A percentile compares a stretch with the other conserved stretches of the same genome.
phyloP scores from a whole-genome alignment of 2,113 vertebrate species.

The Pholis gunnellus region DNA sequence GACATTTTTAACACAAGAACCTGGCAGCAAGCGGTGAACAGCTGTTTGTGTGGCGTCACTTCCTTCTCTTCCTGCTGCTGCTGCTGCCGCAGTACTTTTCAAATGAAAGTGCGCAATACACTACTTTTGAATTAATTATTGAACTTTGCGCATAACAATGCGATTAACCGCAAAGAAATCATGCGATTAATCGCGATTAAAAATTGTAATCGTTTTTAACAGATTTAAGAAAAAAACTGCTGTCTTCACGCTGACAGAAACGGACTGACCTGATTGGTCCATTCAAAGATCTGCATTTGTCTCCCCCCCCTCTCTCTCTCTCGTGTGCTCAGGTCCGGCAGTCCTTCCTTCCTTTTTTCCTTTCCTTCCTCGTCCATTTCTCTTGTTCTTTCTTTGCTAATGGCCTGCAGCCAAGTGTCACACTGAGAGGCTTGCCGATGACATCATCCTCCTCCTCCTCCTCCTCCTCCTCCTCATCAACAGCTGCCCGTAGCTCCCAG shows the following conservation, averaged over 20 bases:
- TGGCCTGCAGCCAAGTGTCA: conserved; percentile 75
- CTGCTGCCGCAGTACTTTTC: no score
- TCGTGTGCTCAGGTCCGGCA: conserved; percentile 45
- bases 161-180: no score
- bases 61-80: no score
- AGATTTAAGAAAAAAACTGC: no score
- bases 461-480: conserved; percentile 18
- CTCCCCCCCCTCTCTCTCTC: neutral
- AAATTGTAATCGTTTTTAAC: no score
- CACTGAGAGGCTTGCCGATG: conserved; percentile 71
- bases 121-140: no score
- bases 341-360: conserved; percentile 29
- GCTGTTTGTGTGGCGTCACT: no score
- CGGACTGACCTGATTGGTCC: conserved; percentile 17
- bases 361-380: conserved; percentile 37
- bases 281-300: conserved; percentile 4
- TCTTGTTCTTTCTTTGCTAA: conserved; percentile 50
- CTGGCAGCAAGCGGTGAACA: no score
- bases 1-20: no score
- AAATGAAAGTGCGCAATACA: no score
- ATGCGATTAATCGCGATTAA: no score
- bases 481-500: conserved; percentile 56
- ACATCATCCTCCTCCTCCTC: conserved; percentile 76
- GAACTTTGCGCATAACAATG: no score
- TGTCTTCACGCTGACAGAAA: neutral